These are phyloP conservation scores for Todiramphus chloris DNA, from an alignment of 2,113 vertebrate species.

Conservation along the genomic window DNA sequence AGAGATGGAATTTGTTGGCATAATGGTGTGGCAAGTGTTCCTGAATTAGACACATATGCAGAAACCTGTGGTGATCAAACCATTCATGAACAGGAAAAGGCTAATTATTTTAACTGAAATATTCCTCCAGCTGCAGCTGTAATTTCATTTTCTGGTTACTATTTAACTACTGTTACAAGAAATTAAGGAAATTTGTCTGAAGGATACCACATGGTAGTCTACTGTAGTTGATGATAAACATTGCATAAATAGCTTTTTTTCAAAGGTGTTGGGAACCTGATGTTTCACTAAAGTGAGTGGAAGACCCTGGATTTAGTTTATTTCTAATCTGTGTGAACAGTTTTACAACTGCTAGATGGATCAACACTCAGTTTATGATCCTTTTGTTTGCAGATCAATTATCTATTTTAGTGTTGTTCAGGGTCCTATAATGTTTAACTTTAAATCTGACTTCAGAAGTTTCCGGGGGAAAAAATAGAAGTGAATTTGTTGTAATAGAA, in stretches of 20 bases:
- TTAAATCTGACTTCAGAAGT: background rate
- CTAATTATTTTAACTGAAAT: slow-evolving; percentile 30
- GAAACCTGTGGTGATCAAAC: background rate
- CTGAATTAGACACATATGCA: background rate
- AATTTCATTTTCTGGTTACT: slow-evolving; percentile 39
- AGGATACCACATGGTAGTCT: background rate
- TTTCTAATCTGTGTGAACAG: background rate
- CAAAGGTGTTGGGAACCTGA: background rate
- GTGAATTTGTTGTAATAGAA: background rate
- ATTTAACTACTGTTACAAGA: slow-evolving; percentile 50
- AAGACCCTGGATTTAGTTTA: background rate
- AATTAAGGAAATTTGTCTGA: slow-evolving; percentile 28
- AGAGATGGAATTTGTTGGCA: background rate
- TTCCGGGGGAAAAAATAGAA: background rate
- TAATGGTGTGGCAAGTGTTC: background rate
- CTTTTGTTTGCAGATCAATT: background rate
- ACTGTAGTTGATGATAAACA: background rate
- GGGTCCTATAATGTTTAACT: background rate
- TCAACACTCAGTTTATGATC: background rate
- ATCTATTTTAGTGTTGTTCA: background rate
- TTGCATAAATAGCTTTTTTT: background rate
- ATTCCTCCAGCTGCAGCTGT: background rate
- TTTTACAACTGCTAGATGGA: background rate
- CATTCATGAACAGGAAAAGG: slow-evolving; percentile 22
- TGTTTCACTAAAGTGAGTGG: background rate